phyloP scores from a whole-genome alignment of 2,113 vertebrate species.

The Psittacula cyanocephala region DNA sequence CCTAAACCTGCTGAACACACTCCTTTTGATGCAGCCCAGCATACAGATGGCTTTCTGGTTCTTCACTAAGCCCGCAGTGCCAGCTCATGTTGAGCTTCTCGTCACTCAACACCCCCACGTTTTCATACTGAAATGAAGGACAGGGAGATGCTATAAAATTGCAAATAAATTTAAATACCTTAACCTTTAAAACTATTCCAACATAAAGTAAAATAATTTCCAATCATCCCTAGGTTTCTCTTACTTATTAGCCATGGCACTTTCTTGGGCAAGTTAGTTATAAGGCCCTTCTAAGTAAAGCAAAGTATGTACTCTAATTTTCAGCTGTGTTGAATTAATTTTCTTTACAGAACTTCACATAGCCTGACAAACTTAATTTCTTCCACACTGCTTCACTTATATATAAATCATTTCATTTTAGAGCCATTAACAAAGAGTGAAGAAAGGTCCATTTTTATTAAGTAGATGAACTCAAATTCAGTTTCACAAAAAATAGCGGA shows the following conservation, averaged over 20 bases:
- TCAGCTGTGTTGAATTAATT: neutral
- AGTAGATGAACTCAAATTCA: constrained; percentile 23
- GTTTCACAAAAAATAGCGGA: constrained; percentile 37
- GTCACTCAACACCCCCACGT: neutral
- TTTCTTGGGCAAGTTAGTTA: neutral
- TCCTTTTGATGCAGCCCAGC: neutral
- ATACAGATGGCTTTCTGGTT: neutral
- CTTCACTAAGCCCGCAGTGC: neutral
- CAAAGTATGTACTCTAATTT: constrained; percentile 9
- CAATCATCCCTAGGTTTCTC: neutral
- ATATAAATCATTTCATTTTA: constrained; percentile 54
- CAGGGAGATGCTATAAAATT: neutral
- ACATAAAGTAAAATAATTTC: neutral
- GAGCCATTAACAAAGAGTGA: neutral
- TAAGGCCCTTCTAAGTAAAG: neutral
- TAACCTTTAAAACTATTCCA: neutral
- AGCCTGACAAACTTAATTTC: neutral
- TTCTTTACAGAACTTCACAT: constrained; percentile 22
- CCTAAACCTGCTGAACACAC: neutral
- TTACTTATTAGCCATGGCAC: neutral
- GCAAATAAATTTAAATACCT: neutral
- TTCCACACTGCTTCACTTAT: constrained; percentile 8
- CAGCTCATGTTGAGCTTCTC: neutral
- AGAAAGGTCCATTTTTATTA: constrained; percentile 32
- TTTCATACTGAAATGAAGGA: neutral